Base-by-base conservation (phyloP, 1,140 invertebrate species). In the Drosophila chauvacae region DNA sequence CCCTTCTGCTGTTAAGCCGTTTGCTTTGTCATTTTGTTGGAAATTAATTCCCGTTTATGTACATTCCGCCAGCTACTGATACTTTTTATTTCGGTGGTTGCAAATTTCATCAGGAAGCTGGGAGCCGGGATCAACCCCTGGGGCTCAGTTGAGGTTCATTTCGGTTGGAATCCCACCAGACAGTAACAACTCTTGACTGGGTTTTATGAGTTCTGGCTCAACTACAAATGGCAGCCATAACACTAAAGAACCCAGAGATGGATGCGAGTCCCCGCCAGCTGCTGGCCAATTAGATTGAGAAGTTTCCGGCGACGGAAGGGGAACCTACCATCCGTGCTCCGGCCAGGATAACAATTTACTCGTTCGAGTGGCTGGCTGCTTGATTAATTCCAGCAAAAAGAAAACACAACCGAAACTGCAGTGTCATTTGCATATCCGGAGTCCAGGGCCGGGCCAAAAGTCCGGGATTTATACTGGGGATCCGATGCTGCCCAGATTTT, bases 131-230 rank as follows among this genome's bases (percentile, higher is more conserved):
- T 50, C 61, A 69, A 68, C 45, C 53, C 50, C 55, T 1, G 41
- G 41, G 35, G 37, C 73, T 65, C 42, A 39, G 13, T 39, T 58
- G 45, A 59, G 56, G 53, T 80, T 69, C 61, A 63, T 77, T 80
- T 84, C 33, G 81, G 45, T 30, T 44, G 41, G 62, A 45, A 45
- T 68, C 62, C 44, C 55, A 56, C 50, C 42, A 55, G 65, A 63
- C 72, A 66, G 62, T 71, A 69, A 78, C 78, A 87, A 71, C 70
- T 82, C 70, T 81, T 62, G 84, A 88, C 77, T 84, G 70, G 80
- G 81, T 88, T 88, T 88, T 88, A 88, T 88, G 85, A 90, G 84
- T 81, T 76, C 80, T 80, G 75, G 82, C 62, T 75, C 80, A 86
- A 83, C 84, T 87, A 78, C 72, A 75, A 88, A 90, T 88, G 74